These are phyloP conservation scores for Florisuga fusca DNA, from an alignment of 2,797 vertebrate genomes.

Conservation along the genomic window DNA sequence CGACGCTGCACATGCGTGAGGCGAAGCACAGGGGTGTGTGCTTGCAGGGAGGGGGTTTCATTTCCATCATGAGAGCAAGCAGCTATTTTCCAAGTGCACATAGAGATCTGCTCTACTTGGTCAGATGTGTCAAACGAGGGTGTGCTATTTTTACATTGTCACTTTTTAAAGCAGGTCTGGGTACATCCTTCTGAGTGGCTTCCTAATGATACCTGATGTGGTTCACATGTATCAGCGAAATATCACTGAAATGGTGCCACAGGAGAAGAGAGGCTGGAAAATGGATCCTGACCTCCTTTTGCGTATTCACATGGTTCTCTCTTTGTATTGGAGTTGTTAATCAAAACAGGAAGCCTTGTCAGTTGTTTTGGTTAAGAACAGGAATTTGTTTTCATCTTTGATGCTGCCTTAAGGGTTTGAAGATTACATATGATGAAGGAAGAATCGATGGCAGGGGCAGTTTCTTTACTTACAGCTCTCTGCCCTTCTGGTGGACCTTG, in stretches of 20 bases:
- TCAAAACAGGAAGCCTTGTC: not conserved
- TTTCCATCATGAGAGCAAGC: not conserved
- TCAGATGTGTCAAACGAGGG: not conserved
- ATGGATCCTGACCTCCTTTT: not conserved
- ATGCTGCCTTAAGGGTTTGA: not conserved
- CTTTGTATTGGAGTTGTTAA: not conserved
- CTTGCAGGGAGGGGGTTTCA: not conserved
- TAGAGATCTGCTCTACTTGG: not conserved
- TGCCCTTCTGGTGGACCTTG: not conserved
- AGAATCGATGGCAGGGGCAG: not conserved
- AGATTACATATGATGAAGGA: not conserved
- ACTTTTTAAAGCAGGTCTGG: not conserved
- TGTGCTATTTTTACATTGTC: not conserved
- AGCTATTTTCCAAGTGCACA: not conserved
- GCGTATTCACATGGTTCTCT: not conserved
- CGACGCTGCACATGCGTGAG: not conserved
- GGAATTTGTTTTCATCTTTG: not conserved
- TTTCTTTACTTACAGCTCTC: not conserved
- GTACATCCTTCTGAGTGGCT: not conserved
- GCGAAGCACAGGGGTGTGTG: not conserved
- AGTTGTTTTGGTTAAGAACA: not conserved
- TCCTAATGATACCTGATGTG: not conserved
- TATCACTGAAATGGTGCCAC: accelerated
- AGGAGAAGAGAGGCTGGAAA: not conserved
- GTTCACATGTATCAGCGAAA: accelerated